Conservation (phyloP, 2,888 invertebrate species). For the Coenonympha arcania region DNA sequence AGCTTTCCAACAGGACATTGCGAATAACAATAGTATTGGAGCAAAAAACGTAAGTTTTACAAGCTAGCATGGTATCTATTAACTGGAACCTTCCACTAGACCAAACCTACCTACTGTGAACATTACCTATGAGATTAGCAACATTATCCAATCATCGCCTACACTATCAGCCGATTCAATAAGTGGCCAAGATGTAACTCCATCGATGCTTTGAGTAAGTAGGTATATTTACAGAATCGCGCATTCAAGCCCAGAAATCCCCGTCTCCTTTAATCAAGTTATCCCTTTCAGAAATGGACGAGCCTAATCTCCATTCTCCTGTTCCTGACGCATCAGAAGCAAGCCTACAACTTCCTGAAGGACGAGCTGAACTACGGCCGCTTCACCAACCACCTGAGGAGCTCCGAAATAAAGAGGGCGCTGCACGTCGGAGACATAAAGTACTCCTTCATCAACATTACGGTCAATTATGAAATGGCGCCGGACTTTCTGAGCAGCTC, state of each 20-base stretch:
- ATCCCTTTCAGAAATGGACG: conserved; percentile 50
- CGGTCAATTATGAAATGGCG: conserved; percentile 45
- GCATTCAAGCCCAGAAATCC: no score
- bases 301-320: conserved; percentile 42
- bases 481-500: conserved; percentile 55
- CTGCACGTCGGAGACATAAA: conserved; percentile 55
- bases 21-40: conserved; percentile 44
- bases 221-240: no score
- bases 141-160: no score
- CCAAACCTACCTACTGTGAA: no score
- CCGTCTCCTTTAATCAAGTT: no score
- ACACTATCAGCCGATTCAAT: no score
- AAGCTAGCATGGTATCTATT: background rate
- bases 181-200: no score
- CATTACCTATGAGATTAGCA: no score
- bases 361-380: conserved; percentile 45
- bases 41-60: conserved; percentile 47
- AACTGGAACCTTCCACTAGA: no score
- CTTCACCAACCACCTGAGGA: conserved; percentile 38
- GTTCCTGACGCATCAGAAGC: conserved; percentile 45
- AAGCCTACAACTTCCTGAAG: conserved; percentile 57
- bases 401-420: conserved; percentile 46
- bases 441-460: conserved; percentile 49
- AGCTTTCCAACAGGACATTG: conserved; percentile 45
- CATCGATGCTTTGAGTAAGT: background rate